Conservation (phyloP, 1,140 invertebrate species). For the Venustaconcha ellipsiformis region DNA sequence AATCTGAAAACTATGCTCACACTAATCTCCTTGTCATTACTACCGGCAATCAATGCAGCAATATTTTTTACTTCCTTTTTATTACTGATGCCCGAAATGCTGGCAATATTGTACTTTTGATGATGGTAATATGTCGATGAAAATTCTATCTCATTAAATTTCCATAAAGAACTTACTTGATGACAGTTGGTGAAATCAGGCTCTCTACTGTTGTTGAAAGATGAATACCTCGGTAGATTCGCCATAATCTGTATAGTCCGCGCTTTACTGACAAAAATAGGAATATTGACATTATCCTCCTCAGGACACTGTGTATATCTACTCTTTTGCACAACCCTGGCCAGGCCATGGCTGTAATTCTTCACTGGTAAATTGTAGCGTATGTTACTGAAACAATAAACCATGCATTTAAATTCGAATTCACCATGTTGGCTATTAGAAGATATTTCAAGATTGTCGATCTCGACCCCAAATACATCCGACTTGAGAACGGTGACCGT, state of each 20-base stretch:
- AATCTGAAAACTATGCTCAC: conserved; percentile 14
- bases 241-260: conserved; percentile 20
- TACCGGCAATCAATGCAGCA: neutral
- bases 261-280: conserved; percentile 19
- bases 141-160: conserved; percentile 9
- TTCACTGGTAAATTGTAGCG: conserved; percentile 14
- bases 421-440: conserved; percentile 2
- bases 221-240: conserved; percentile 28
- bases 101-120: neutral
- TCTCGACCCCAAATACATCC: conserved; percentile 27
- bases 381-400: conserved; percentile 20
- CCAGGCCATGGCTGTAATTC: conserved; percentile 11
- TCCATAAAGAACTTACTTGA: neutral
- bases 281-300: conserved; percentile 32
- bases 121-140: neutral
- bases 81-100: neutral
- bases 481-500: conserved; percentile 3
- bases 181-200: conserved; percentile 3
- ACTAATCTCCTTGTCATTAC: conserved; percentile 11
- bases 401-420: conserved; percentile 12
- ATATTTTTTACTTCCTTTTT: neutral
- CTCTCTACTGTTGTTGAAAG: conserved; percentile 28
- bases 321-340: conserved; percentile 11
- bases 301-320: conserved; percentile 11
- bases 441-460: conserved; percentile 14